Evolutionary conservation across 2,888 invertebrate genomes (phyloP), one percentile per base, ranked within the genome.

Genomic region (Drosophila picticornis): DNA sequence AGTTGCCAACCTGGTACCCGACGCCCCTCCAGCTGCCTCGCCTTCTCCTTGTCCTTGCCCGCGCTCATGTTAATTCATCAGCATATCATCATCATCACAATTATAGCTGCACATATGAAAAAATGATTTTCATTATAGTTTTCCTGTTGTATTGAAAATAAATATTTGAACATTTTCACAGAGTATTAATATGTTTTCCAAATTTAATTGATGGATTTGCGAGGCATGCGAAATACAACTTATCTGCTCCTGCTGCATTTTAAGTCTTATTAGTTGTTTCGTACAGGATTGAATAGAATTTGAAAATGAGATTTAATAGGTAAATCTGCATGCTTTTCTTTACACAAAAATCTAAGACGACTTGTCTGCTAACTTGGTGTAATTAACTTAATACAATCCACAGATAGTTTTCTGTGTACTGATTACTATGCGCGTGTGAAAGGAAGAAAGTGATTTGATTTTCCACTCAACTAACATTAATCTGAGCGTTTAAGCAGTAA

Each of bases 71-170:
- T 32, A 27, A 34, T 32, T n/a, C 53, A 46, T 38, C 46, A 55
- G 19, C 16, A 40, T 53, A 67, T 67, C 67, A 68, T 56, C 67
- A 38, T 27, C 53, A 27, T 38, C 61, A 31, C 55, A 53, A 60
- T 55, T 55, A 53, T 22, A 55, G 19, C 53, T 6, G 36, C 22
- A 22, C 34, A 55, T 36, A n/a, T 43, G 6, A 43, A 43, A 4
- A n/a, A 40, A 40, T 40, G 0, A 32, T 11, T 13, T 34, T 4
- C 13, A 34, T 34, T 4, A 13, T 34, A 34, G 32, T 34, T 34
- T 34, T 34, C 32, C 32, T 11, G 32, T 4, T 32, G 9, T 16
- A 5, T 34, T 34, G 2, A 36, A 16, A 16, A 36, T 19, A 36
- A 7, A 19, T 36, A 19, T 36, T 6, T 36, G 36, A 36, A 16